These are phyloP conservation scores for Sardinella longiceps DNA, from an alignment of 2,797 vertebrate species.

Conservation along the genomic window DNA sequence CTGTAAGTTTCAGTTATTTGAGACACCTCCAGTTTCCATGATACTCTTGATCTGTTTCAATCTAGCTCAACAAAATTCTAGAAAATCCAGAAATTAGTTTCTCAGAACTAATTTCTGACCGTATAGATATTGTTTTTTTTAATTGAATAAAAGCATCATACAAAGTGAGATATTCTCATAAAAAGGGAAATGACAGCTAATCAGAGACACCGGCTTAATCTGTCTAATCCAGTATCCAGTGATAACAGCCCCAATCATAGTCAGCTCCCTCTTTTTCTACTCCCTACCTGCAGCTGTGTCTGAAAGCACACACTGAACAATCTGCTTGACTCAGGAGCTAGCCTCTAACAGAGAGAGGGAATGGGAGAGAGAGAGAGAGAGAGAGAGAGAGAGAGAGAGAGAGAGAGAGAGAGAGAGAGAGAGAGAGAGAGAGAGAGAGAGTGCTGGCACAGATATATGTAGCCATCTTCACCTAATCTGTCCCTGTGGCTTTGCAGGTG, in stretches of 20 bases:
- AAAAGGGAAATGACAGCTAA: neutral
- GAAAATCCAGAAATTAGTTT: too few species aligned
- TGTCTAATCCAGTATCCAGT: neutral
- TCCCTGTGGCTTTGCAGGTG: neutral
- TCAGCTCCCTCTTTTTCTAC: neutral
- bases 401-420: neutral
- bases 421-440: constrained; percentile 29
- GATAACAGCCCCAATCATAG: neutral
- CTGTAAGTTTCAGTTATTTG: neutral
- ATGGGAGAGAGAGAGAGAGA: too few species aligned
- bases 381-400: neutral
- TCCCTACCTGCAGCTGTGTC: neutral
- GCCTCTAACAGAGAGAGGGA: neutral
- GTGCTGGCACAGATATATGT: constrained; percentile 28
- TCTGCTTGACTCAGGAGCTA: neutral
- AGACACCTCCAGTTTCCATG: neutral
- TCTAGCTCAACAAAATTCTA: neutral
- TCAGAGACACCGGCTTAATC: neutral
- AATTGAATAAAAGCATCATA: neutral
- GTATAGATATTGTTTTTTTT: neutral
- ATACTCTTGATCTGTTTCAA: neutral
- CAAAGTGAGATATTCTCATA: neutral
- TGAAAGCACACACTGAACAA: neutral
- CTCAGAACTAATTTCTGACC: neutral
- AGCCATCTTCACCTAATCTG: constrained; percentile 33